Base-by-base conservation (phyloP, 2,113 vertebrate genomes). In the Ophthalmolycus amberensis region DNA sequence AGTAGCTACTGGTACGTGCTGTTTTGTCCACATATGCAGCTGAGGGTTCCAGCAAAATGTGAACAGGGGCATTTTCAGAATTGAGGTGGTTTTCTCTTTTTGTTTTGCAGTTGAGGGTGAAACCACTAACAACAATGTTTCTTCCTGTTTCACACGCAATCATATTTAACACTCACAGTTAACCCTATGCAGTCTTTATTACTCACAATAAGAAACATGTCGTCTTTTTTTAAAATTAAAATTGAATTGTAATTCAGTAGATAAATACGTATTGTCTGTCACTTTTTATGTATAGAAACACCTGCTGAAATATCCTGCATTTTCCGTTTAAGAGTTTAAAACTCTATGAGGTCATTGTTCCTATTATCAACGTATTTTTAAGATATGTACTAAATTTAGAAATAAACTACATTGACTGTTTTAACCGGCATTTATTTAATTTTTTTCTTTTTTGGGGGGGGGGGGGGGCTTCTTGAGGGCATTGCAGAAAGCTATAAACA, bases 61-160 rank as follows among this genome's bases (percentile, higher is more conserved):
- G 14, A 54, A 40, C 34, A 16, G 2, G 6, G 8, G 0, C 2
- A 12, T 63, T 22, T 22, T 63, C 10, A 42, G 40, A 11, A 11
- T 42, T 2, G 3, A 11, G 40, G 12, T 42, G 3, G 1, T 11
- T 42, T 38, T 9, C 7, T 38, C 38, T 38, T 9, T 38, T 38
- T 2, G 38, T 38, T 38, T 38, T 9, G 38, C 38, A 9, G 38
- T 38, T 38, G 1, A 38, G 9, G 0, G 38, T 38, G 38, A 38
- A 38, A 38, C 38, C 9, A 9, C 38, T 9, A 38, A 25, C 25
- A 25, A 25, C 25, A 25, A 25, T 25, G 37, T 38, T 38, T 38
- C 38, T 66, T 67, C 22, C 77, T 59, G 40, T 27, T 68, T 72
- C 34, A 40, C 48, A 75, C 10, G n/a, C 8, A 67, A 63, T 22